Base-by-base conservation (phyloP, 1,140 invertebrate species). In the Camponotus vicinus region DNA sequence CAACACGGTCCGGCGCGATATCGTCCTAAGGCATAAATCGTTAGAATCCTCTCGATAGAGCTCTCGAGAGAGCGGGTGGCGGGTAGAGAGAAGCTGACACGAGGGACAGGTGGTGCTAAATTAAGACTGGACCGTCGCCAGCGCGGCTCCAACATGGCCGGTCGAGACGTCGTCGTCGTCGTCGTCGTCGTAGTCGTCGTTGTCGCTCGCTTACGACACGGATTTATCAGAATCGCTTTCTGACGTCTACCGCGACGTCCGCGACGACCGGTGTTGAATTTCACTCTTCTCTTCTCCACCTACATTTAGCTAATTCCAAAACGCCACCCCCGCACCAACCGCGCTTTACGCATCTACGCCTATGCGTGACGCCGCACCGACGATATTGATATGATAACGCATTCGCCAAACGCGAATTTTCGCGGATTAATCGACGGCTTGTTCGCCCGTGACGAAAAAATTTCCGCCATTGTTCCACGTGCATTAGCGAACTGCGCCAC, bases 41-140 rank as follows among this genome's bases (percentile, higher is more conserved):
- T 55, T 86, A 83, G 85, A 89, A 86, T 89, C 86, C 87, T 91
- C 92, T 89, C 71, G 88, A 87, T 88, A 76, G 90, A 88, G 67
- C 79, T 79, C 86, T 89, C 87, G 88, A 86, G 85, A 89, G 88
- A 90, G 86, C 86, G 70, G 27, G 78, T 73, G 70, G 78, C 85
- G 84, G 86, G 78, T 89, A 80, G 83, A 61, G 89, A 90, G 91
- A 89, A 90, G 92, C 92, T 94, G 92, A 94, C 93, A 92, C 93
- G 92, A 88, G 92, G 91, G 94, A 95, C 95, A 95, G 95, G 95
- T 95, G 95, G 94, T 93, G 94, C 94, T 95, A 95, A 95, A 95
- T 95, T 94, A 95, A 95, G 94, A 94, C 92, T 95, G 94, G 95
- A 95, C 92, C 92, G 88, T 89, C 91, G 95, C 95, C 95, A 95